phyloP scores from a whole-genome alignment of 1,140 invertebrate species.

The Heterodera schachtii region DNA sequence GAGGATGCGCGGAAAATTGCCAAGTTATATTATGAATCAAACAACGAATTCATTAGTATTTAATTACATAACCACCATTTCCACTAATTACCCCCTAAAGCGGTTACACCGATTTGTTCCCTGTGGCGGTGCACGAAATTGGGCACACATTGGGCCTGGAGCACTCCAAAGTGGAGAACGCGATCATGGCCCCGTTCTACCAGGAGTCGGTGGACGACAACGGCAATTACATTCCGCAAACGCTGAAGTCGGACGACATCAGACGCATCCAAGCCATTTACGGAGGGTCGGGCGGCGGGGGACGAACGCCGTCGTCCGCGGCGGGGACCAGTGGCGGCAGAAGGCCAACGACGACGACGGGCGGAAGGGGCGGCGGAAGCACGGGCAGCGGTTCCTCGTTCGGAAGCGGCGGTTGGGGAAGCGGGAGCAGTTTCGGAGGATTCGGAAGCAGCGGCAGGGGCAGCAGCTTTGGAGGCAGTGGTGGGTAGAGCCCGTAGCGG shows the following conservation, averaged over 20 bases:
- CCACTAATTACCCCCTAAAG: constrained; percentile 25
- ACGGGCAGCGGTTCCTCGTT: not conserved
- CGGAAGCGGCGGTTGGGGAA: no score
- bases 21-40: no score
- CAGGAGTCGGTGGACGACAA: constrained; percentile 52
- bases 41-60: no score
- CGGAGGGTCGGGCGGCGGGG: constrained; percentile 5
- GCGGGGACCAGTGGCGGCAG: not conserved
- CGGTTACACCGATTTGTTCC: constrained; percentile 60
- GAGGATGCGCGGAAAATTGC: constrained; percentile 43
- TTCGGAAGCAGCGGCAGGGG: constrained; percentile 33
- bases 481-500: constrained; percentile 32
- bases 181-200: constrained; percentile 65
- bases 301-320: not conserved
- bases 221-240: constrained; percentile 47
- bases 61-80: no score
- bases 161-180: constrained; percentile 56
- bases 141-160: constrained; percentile 54
- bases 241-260: constrained; percentile 37
- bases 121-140: constrained; percentile 63
- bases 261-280: constrained; percentile 36
- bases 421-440: no score
- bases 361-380: constrained; percentile 27
- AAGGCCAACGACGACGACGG: constrained; percentile 28
- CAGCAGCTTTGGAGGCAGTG: constrained; percentile 31